These are phyloP conservation scores for Globicephala melas DNA, from an alignment of 2,113 vertebrate genomes.

Conservation along the genomic window DNA sequence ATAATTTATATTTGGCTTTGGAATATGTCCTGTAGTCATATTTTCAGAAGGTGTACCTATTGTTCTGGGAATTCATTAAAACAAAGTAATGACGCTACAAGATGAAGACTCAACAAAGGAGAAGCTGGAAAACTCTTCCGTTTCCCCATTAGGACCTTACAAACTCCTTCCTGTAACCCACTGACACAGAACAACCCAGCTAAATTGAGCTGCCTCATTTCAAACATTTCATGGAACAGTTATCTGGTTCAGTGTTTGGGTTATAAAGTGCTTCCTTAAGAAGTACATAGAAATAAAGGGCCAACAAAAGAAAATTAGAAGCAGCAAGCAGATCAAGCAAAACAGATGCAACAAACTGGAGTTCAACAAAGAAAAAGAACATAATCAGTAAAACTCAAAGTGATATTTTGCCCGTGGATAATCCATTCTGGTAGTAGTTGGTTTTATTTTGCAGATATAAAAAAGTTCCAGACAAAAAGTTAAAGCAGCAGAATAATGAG, in stretches of 20 bases:
- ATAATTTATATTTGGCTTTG: conserved; percentile 49
- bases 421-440: background rate
- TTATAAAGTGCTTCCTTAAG: conserved; percentile 52
- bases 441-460: conserved; percentile 31
- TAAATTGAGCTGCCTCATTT: conserved; percentile 46
- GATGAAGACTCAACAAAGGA: conserved; percentile 47
- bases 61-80: conserved; percentile 55
- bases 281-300: conserved; percentile 18
- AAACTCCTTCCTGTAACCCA: conserved; percentile 50
- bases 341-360: background rate
- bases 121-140: conserved; percentile 47
- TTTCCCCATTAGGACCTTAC: background rate
- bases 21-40: conserved; percentile 29
- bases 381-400: conserved; percentile 4
- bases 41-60: conserved; percentile 47
- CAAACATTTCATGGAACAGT: conserved; percentile 53
- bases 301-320: conserved; percentile 51
- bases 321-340: conserved; percentile 27
- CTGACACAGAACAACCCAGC: conserved; percentile 41
- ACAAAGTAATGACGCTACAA: conserved; percentile 41
- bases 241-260: conserved; percentile 46
- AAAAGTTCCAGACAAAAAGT: conserved; percentile 26
- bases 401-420: background rate
- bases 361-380: conserved; percentile 33
- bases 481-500: conserved; percentile 22